Evolutionary conservation across 2,797 vertebrate species (phyloP).

Genomic region (Lacerta agilis): DNA sequence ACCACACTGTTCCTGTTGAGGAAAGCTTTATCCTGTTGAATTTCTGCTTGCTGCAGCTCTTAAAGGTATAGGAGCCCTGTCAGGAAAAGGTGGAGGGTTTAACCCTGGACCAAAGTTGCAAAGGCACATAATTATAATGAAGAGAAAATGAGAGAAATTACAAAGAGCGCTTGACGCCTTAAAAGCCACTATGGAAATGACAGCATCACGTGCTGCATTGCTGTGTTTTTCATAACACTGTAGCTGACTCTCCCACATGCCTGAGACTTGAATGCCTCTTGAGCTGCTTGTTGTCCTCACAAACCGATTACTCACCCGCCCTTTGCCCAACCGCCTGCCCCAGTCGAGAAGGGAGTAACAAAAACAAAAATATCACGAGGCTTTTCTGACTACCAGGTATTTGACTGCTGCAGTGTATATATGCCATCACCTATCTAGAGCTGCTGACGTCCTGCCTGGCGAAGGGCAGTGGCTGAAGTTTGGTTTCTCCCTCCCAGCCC

Average conservation of each 20-base stretch:
- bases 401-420: neutral
- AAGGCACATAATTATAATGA: neutral
- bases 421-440: fast-evolving
- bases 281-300: constrained; percentile 15
- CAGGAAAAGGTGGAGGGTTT: no score
- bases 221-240: neutral
- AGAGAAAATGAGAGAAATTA: neutral
- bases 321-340: neutral
- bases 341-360: neutral
- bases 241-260: constrained; percentile 1
- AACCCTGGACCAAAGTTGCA: neutral
- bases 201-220: neutral
- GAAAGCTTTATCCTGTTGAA: neutral
- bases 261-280: neutral
- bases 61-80: neutral
- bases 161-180: neutral
- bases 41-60: neutral
- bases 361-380: neutral
- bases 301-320: neutral
- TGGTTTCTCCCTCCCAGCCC: neutral
- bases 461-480: neutral
- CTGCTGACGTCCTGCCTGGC: neutral
- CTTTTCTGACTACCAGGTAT: neutral
- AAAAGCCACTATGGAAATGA: neutral
- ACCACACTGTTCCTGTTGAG: neutral